These are phyloP conservation scores for Eudyptes chrysolophus DNA, from an alignment of 2,113 vertebrate genomes.

Conservation along the genomic window DNA sequence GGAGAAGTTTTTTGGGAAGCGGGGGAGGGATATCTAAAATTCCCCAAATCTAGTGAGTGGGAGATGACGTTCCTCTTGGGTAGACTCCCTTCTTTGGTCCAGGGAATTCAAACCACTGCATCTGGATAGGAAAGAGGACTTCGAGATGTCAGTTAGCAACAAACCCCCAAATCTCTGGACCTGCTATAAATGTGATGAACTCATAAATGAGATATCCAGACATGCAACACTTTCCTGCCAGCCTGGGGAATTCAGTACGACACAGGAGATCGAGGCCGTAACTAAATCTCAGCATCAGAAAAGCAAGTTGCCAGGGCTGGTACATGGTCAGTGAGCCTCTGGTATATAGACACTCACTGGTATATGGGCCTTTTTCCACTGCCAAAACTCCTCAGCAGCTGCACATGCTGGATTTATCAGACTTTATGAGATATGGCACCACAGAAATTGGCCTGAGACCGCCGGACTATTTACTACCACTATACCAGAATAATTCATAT, in stretches of 20 bases:
- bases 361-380: neutral
- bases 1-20: neutral
- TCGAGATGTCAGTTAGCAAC: neutral
- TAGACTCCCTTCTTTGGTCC: neutral
- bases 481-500: conserved; percentile 44
- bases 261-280: neutral
- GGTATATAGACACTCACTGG: neutral
- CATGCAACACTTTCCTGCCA: neutral
- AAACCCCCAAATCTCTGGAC: neutral
- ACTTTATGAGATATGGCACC: conserved; percentile 44
- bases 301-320: neutral
- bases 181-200: neutral
- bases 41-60: neutral
- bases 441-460: conserved; percentile 54
- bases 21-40: neutral
- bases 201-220: neutral
- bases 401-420: conserved; percentile 44
- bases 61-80: neutral
- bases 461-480: conserved; percentile 30
- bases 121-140: neutral
- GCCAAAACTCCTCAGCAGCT: conserved; percentile 27
- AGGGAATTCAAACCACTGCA: neutral
- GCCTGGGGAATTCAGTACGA: neutral
- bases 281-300: conserved; percentile 6
- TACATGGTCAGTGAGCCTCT: neutral